These are phyloP conservation scores for Tineola bisselliella DNA, from an alignment of 2,888 invertebrate species.

Conservation along the genomic window DNA sequence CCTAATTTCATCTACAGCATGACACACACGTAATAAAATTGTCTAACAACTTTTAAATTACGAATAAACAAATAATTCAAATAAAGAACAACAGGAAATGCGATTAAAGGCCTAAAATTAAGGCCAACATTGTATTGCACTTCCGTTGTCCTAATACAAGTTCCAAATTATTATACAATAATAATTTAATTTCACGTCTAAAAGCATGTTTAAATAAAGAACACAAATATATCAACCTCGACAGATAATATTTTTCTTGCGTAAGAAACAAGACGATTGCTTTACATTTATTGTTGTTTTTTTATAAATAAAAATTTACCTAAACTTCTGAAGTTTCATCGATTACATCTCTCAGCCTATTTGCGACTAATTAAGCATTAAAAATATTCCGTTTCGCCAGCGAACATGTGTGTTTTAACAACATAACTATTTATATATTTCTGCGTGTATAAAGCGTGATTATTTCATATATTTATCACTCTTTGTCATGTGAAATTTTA, in stretches of 20 bases:
- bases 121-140: not conserved
- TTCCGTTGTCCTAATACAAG: not conserved
- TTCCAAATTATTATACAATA: too few relatives aligned
- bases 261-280: not conserved
- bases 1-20: not conserved
- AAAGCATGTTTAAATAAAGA: not conserved
- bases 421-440: not conserved
- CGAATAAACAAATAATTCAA: not conserved
- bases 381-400: not conserved
- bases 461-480: not conserved
- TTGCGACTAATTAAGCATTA: not conserved
- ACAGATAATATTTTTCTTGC: conserved; percentile 4
- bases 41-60: too few relatives aligned
- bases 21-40: not conserved
- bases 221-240: not conserved
- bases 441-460: not conserved
- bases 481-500: not conserved
- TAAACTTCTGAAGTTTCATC: not conserved
- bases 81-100: not conserved
- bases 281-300: not conserved
- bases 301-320: not conserved
- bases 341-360: too few relatives aligned
- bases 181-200: not conserved
- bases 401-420: not conserved
- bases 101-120: not conserved